phyloP scores from a whole-genome alignment of 2,113 vertebrate species.

The Rostratula benghalensis region DNA sequence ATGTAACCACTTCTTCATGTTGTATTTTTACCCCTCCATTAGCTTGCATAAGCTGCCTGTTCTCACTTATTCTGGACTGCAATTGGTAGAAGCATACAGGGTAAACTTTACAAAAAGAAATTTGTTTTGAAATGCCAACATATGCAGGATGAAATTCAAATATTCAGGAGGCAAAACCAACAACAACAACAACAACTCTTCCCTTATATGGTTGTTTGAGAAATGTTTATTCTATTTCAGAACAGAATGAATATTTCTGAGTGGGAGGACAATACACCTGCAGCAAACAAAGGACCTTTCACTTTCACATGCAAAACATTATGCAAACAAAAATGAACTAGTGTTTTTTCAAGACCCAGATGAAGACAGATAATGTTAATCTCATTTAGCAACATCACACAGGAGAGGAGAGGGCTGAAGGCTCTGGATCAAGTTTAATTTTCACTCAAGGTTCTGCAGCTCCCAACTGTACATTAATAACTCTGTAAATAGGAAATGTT shows the following conservation, averaged over 20 bases:
- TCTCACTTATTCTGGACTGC: background rate
- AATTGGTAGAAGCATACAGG: background rate
- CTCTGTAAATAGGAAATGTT: background rate
- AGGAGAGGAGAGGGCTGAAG: background rate
- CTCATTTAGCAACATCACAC: background rate
- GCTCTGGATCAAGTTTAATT: background rate
- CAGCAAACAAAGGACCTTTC: background rate
- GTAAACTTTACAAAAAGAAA: background rate
- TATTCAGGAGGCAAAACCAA: background rate
- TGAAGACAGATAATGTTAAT: background rate
- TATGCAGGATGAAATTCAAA: background rate
- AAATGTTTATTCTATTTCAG: background rate
- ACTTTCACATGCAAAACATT: background rate
- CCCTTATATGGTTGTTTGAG: background rate
- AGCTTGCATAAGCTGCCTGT: background rate
- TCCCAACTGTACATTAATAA: background rate
- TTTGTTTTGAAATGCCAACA: background rate
- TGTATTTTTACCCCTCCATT: background rate
- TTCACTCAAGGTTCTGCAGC: background rate
- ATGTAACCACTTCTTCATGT: background rate
- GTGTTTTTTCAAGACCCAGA: background rate
- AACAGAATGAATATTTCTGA: background rate
- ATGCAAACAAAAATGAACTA: background rate
- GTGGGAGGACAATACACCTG: slow-evolving; percentile 1
- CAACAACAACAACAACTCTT: background rate